Evolutionary conservation across 2,888 invertebrate genomes (phyloP).

Genomic region (Carterocephalus palaemon): DNA sequence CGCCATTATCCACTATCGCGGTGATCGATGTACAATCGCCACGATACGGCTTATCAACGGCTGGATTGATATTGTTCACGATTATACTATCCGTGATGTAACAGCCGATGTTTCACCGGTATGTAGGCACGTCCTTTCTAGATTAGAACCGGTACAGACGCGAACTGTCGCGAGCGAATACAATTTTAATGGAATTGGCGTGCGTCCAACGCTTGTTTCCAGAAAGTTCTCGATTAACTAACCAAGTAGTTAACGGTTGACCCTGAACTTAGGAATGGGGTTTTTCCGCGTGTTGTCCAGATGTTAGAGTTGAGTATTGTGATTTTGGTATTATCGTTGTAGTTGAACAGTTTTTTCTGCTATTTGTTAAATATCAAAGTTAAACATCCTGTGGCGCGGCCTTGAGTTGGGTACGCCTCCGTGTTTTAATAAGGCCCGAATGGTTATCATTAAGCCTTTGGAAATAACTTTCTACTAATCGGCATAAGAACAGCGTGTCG

Average conservation of each 20-base stretch:
- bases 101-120: slow-evolving; percentile 1
- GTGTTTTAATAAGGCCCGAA: too few species aligned
- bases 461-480: too few species aligned
- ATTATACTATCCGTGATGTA: slow-evolving; percentile 5
- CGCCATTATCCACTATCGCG: slow-evolving; percentile 19
- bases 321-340: too few species aligned
- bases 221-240: slow-evolving; percentile 18
- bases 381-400: too few species aligned
- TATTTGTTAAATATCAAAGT: too few species aligned
- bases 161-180: slow-evolving; percentile 3
- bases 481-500: too few species aligned
- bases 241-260: slow-evolving; percentile 14
- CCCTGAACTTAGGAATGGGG: slow-evolving; percentile 14
- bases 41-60: slow-evolving; percentile 10
- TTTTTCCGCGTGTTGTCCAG: slow-evolving; percentile 6
- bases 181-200: slow-evolving; percentile 23
- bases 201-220: slow-evolving; percentile 9
- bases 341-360: too few species aligned
- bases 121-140: slow-evolving; percentile 9
- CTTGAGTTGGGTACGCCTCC: too few species aligned
- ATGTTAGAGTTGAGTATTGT: too few species aligned
- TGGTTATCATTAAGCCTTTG: too few species aligned
- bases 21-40: slow-evolving; percentile 18
- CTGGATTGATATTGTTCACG: slow-evolving; percentile 1
- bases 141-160: slow-evolving; percentile 12